Conservation (phyloP, 1,140 invertebrate species). For the Drosophila watanabei region DNA sequence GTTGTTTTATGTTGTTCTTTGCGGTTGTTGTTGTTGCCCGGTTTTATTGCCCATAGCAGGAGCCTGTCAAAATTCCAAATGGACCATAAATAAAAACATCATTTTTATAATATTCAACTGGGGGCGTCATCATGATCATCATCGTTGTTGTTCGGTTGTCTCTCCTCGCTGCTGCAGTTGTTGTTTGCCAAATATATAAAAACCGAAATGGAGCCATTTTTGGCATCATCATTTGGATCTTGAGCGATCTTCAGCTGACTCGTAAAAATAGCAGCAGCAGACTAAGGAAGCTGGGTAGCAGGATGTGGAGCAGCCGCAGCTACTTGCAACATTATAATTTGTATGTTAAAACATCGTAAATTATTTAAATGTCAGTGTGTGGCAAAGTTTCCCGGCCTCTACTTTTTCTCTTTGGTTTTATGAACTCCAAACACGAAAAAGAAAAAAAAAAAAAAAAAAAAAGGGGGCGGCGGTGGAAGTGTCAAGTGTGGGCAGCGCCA, state of each 20-base stretch:
- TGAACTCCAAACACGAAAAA: conserved; percentile 25
- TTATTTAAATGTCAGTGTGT: conserved; percentile 80
- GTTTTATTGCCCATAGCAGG: conserved; percentile 75
- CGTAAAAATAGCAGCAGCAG: conserved; percentile 77
- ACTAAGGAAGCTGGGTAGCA: conserved; percentile 34
- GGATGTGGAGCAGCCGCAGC: conserved; percentile 40
- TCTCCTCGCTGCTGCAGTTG: conserved; percentile 20
- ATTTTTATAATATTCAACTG: conserved; percentile 72
- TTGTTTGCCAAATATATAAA: conserved; percentile 55
- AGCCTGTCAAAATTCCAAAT: conserved; percentile 82
- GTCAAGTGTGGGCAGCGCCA: conserved; percentile 69
- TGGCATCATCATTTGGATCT: conserved; percentile 37
- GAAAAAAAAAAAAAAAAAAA: neutral
- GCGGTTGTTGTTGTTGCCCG: conserved; percentile 31
- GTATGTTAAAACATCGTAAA: conserved; percentile 85
- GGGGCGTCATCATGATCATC: conserved; percentile 16
- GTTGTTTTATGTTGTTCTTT: conserved; percentile 49
- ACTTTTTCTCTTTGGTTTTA: conserved; percentile 29
- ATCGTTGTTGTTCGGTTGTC: neutral
- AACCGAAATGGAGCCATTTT: conserved; percentile 72
- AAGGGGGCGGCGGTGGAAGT: conserved; percentile 59
- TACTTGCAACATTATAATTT: conserved; percentile 84
- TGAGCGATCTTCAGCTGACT: conserved; percentile 51
- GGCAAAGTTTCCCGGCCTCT: conserved; percentile 35
- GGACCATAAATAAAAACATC: conserved; percentile 85